A percentile compares a stretch with the other conserved stretches of the same genome.
These are phyloP conservation scores for Lasioglossum lativentre DNA, from an alignment of 2,888 invertebrate species.

Conservation along the genomic window DNA sequence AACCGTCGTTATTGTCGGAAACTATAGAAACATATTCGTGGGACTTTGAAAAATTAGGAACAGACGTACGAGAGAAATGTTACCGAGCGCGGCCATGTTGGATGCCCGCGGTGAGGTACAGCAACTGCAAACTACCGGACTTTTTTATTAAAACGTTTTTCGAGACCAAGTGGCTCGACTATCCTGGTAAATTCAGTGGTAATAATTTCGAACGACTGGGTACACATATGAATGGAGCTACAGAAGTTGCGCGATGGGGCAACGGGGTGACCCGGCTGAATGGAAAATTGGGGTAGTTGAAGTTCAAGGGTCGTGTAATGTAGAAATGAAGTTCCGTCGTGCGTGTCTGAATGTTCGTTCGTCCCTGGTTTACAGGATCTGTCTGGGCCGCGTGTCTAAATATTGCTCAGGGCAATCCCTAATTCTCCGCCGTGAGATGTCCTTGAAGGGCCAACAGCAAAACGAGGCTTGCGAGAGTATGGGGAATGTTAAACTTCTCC, in stretches of 20 bases:
- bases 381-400: neutral
- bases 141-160: constrained; percentile 9
- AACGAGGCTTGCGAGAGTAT: neutral
- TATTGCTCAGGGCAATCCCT: neutral
- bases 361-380: neutral
- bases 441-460: neutral
- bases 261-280: neutral
- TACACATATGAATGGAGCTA: neutral
- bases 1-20: neutral
- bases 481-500: neutral
- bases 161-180: neutral
- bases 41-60: neutral
- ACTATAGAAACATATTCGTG: neutral
- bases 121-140: neutral
- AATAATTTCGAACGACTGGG: constrained; percentile 6
- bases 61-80: neutral
- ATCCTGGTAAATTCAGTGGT: neutral
- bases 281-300: constrained; percentile 12
- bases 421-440: neutral
- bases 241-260: neutral
- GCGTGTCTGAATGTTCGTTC: constrained; percentile 11
- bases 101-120: neutral
- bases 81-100: neutral
- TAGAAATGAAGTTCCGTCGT: neutral
- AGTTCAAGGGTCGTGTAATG: constrained; percentile 8